Conservation (phyloP, 2,113 vertebrate genomes). For the Hemiscyllium ocellatum region DNA sequence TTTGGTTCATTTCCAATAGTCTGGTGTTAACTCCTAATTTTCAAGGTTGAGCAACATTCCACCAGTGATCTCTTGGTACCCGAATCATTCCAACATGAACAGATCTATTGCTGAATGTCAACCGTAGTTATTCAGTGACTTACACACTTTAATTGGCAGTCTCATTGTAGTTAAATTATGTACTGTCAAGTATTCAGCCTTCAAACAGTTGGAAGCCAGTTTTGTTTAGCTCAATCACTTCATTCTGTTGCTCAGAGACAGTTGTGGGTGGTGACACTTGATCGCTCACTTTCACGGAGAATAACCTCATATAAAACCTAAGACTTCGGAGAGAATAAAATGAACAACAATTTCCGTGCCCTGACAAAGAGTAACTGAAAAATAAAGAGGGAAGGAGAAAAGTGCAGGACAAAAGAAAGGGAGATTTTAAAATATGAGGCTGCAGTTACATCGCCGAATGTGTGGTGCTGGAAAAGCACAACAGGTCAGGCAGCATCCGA, state of each 20-base stretch:
- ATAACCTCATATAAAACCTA: neutral
- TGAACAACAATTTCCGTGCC: neutral
- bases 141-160: neutral
- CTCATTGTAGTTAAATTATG: neutral
- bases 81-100: neutral
- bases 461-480: too few species aligned
- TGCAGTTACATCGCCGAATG: neutral
- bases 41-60: neutral
- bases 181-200: neutral
- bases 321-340: neutral
- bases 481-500: neutral
- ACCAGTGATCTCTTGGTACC: neutral
- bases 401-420: neutral
- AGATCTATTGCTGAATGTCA: neutral
- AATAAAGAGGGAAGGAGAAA: neutral
- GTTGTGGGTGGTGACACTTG: neutral
- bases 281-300: neutral
- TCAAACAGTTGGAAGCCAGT: neutral
- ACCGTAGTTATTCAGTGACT: neutral
- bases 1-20: neutral
- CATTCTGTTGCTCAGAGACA: neutral
- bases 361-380: neutral
- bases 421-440: neutral
- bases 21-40: neutral
- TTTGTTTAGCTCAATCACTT: neutral